Conservation (phyloP, 2,888 invertebrate genomes). For the Spatulosminthurus flaviceps region DNA sequence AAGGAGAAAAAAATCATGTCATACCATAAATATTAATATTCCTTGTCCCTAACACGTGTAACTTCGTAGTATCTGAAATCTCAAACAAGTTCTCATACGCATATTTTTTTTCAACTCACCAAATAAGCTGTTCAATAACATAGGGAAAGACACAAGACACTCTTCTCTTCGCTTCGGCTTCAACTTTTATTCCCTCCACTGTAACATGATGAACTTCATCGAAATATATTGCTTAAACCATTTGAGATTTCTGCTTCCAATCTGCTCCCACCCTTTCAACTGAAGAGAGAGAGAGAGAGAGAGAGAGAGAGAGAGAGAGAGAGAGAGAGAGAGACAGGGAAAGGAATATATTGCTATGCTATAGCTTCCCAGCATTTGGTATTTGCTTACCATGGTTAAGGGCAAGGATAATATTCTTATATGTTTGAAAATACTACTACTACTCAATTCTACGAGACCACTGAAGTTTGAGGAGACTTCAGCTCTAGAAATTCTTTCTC, state of each 20-base stretch:
- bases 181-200: background rate
- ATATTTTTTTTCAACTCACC: no score
- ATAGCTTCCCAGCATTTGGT: background rate
- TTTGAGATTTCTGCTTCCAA: constrained; percentile 41
- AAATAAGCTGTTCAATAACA: no score
- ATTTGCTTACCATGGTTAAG: constrained; percentile 7
- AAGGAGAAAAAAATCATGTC: background rate
- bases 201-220: constrained; percentile 14
- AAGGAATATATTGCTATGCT: no score
- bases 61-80: background rate
- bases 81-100: background rate
- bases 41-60: background rate
- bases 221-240: constrained; percentile 12
- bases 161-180: no score
- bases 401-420: no score
- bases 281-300: background rate
- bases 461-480: no score
- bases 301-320: background rate
- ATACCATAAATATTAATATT: constrained; percentile 16
- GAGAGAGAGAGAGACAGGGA: background rate
- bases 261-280: constrained; percentile 21
- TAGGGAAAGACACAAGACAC: background rate
- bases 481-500: no score
- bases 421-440: no score
- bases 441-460: no score